Base-by-base conservation (phyloP, 2,888 invertebrate species). In the Napeogenes inachia region DNA sequence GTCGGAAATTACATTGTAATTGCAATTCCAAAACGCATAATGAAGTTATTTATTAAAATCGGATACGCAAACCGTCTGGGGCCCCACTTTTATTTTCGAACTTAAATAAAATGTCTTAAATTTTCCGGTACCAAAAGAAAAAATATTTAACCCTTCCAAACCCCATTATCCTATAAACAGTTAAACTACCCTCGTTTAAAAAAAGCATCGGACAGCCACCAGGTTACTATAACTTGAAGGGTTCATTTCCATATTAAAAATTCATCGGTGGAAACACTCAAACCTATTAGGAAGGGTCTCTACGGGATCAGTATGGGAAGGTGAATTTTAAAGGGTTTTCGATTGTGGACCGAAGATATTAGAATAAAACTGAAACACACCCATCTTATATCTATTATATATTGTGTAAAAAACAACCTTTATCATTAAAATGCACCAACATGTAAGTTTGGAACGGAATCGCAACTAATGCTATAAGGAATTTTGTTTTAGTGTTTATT, bases 211-310 rank as follows among this genome's bases (percentile, higher is more conserved):
- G 66, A 58, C 66, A 59, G 65, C 61, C 61, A 72, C 70, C 68
- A 71, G 70, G 68, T 61, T 68, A 67, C 73, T 73, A 75, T 77
- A 78, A 80, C 72, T 78, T 75, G 81, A 81, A 85, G 87, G 87
- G 85, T 85, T 82, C 77, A 79, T 76, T 76, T 68, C 69, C 73
- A 77, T 77, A 83, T 89, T 83, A 87, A 79, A 73, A 77, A 89
- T 89, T 87, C 85, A 89, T 86, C 80, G 79, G 77, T 72, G 70
- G 77, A 81, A 85, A 84, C 85, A 84, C 84, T 85, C 82, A 79
- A 81, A 73, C 78, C 85, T 83, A 82, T 84, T 83, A 83, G 76
- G 75, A 71, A 65, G 69, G 68, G 69, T 75, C 80, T 77, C 77
- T 57, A 62, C 60, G 76, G 78, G 72, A 70, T 64, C 71, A 69